Conservation (phyloP, 2,113 vertebrate species). For the Tor tambroides region DNA sequence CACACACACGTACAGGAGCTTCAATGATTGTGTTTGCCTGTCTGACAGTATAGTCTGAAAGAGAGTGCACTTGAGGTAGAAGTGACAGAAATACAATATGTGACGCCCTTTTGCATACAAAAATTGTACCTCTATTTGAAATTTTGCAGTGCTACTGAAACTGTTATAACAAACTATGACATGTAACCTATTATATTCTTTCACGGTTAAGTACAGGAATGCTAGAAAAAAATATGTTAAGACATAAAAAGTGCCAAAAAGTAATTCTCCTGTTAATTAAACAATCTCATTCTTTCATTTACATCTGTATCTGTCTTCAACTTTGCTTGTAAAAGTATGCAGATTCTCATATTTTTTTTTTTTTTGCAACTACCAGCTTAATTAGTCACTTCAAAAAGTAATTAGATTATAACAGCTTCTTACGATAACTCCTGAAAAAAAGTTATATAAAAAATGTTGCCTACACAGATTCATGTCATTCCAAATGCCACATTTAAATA, state of each 20-base stretch:
- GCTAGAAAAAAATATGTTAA: background rate
- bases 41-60: constrained; percentile 16
- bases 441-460: constrained; percentile 22
- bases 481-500: background rate
- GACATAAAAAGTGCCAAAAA: constrained; percentile 3
- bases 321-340: constrained; percentile 3
- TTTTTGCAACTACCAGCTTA: constrained; percentile 8
- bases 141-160: background rate
- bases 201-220: background rate
- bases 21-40: constrained; percentile 69
- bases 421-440: constrained; percentile 33
- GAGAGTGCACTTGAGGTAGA: background rate
- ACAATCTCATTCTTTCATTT: constrained; percentile 19
- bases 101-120: background rate
- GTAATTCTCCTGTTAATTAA: background rate
- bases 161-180: background rate
- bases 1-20: constrained; percentile 70
- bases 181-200: background rate
- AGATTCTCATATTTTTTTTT: background rate
- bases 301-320: background rate
- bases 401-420: constrained; percentile 23
- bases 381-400: constrained; percentile 2
- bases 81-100: constrained; percentile 5
- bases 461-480: background rate
- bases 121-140: background rate